Base-by-base conservation (phyloP, 2,888 invertebrate species). In the Napeogenes sylphis region DNA sequence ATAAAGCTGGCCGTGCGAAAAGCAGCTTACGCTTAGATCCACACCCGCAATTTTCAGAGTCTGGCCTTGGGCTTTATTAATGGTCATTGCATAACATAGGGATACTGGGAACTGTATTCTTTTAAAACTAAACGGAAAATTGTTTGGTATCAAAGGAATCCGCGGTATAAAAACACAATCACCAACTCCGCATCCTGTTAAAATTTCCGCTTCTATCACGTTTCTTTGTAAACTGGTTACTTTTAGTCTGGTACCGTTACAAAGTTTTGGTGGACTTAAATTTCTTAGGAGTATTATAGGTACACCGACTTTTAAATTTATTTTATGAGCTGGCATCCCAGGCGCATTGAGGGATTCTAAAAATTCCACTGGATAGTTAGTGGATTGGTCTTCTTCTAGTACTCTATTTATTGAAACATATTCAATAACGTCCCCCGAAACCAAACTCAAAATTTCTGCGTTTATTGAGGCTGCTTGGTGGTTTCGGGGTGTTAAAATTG, bases 341-440 rank as follows among this genome's bases (percentile, higher is more conserved):
- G 55, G 35, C 10, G 55, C 14, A 14, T 21, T 61, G 6, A 67
- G 35, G n/a, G 58, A 64, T 30, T 63, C 47, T 47, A 69, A 62
- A 59, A 66, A 63, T 63, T 68, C 62, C n/a, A 63, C 35, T 4
- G 61, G 62, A 33, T 66, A 66, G 14, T 47, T 60, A 5, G 57
- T 65, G 30, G 65, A 46, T 53, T 68, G 60, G 33, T 58, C 55
- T 14, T 60, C 45, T 33, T 65, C 63, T 45, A 66, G 14, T 12
- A 65, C 61, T 45, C 59, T 59, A 30, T 68, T 62, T 13, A 68
- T 61, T 35, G 56, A 66, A 5, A 10, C 58, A 56, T 59, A 58
- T 47, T 58, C 61, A 21, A 8, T 38, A 32, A 5, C 87, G 89
- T 42, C 82, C 14, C 51, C 55, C 21, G 46, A 12, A 56, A 54